Base-by-base conservation (phyloP, 2,888 invertebrate species). In the Blastobasis lacticolella region DNA sequence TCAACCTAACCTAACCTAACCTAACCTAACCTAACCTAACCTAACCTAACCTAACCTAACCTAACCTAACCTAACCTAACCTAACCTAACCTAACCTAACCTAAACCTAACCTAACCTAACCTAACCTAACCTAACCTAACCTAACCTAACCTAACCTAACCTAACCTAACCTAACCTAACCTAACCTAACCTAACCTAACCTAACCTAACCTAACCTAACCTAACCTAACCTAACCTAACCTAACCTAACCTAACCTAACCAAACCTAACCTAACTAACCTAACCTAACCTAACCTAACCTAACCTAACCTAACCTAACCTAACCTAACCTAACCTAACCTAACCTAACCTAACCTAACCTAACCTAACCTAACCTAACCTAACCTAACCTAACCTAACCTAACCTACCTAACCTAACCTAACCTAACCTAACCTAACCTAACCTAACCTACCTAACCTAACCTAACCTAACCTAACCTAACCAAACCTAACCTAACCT, bases 1-100 rank as follows among this genome's bases (percentile, higher is more conserved):
- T 55, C 58, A 53, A 58, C 57, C 60, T 58, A 60, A 55, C 56
- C 57, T 55, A 58, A 56, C 56, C 57, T 53, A 59, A 59, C 57
- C 54, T 54, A 57, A 53, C 55, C 51, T 54, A 57, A 55, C 58
- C 54, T 53, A 57, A 55, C 56, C 56, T 55, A 59, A 55, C 55
- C 55, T 51, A 53, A 53, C 53, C 53, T 48, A 53, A 53, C 53
- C 53, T 50, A 53, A 53, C 53, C 53, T 49, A 54, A 54, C 54
- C 54, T 50, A 54, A 54, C 54, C 51, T 49, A 54, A 54, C 54
- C 54, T 51, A 54, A 44, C 44, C 44, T 49, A 51, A 54, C 54
- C 54, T 51, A 54, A 54, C 54, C 54, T 51, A 54, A 53, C 53
- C 53, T 50, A 53, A 53, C 53, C 53, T 50, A 53, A 53, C 53